Base-by-base conservation (phyloP, 2,888 invertebrate species). In the Ophraella communa region DNA sequence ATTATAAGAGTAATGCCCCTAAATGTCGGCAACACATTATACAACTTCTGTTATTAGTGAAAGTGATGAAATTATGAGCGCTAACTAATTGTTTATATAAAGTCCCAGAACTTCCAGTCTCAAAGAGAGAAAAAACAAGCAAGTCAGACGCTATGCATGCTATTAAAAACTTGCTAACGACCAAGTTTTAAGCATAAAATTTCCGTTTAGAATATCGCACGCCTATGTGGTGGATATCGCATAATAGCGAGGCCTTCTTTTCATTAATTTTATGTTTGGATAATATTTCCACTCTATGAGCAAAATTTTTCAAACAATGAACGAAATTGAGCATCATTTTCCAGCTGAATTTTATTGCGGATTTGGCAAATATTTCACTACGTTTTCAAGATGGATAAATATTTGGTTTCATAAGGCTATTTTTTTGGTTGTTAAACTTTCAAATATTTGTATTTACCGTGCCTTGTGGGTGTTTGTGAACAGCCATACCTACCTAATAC, bases 261-360 rank as follows among this genome's bases (percentile, higher is more conserved):
- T 51, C 27, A 51, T 51, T 51, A 51, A 27, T 27, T 51, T 23
- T 24, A 24, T 51, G 27, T 51, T 51, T 51, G 49, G 10, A 51
- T 51, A 23, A 51, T 24, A 51, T 51, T 51, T 51, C 27, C 23
- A 23, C 49, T 17, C 49, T 23, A 51, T 51, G 27, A 51, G 27
- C 49, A 27, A 1, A 51, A 24, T 51, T 51, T 51, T 51, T 51
- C 49, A 27, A 27, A 51, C 14, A n/a, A n/a, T n/a, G 27, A 51
- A 51, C 14, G 21, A 23, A 23, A 23, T 47, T 23, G 21, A 47
- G 23, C 24, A 51, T 27, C 5, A 24, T 24, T 51, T 27, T 51
- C 20, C 49, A 51, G 49, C 27, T 10, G 4, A 24, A 47, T 47
- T 47, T 47, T 47, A 47, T 47, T 47, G 47, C 47, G 47, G 24